A percentile compares a stretch with the other conserved stretches of the same genome.
Conservation (phyloP, 2,888 invertebrate genomes). For the Abrostola triplasia region DNA sequence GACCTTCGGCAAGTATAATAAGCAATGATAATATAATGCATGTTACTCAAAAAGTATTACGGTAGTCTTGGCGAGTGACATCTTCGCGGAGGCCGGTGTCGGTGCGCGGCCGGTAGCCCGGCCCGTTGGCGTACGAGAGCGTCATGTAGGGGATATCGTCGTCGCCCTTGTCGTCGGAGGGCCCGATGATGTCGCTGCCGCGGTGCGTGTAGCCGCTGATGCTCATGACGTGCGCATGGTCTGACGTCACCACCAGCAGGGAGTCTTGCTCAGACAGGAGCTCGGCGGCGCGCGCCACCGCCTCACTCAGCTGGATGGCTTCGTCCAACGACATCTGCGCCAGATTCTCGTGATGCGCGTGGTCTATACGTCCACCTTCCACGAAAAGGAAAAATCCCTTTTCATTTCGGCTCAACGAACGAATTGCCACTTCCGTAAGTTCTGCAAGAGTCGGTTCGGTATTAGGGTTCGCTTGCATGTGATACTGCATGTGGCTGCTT, state of each 20-base stretch:
- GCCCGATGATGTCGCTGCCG: constrained; percentile 76
- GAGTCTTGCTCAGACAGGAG: constrained; percentile 89
- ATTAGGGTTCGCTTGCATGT: constrained; percentile 85
- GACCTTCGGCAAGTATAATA: no score
- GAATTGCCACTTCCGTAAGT: constrained; percentile 89
- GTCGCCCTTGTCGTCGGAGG: constrained; percentile 75
- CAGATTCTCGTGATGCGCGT: constrained; percentile 90
- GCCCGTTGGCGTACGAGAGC: constrained; percentile 90
- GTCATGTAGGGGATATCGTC: constrained; percentile 89
- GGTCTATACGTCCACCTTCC: constrained; percentile 91
- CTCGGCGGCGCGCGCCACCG: constrained; percentile 84
- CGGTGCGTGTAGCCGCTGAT: constrained; percentile 91
- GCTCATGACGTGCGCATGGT: constrained; percentile 92
- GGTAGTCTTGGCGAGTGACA: constrained; percentile 70
- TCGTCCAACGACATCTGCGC: constrained; percentile 90
- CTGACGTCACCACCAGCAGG: constrained; percentile 92
- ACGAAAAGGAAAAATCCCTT: constrained; percentile 94
- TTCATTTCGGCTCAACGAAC: constrained; percentile 89
- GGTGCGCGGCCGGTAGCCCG: constrained; percentile 80
- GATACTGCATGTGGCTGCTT: constrained; percentile 90
- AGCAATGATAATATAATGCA: no score
- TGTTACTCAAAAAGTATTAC: constrained; percentile 47
- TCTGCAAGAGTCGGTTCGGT: constrained; percentile 83
- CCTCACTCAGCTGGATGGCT: constrained; percentile 89
- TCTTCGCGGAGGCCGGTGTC: constrained; percentile 79